A percentile compares a stretch with the other conserved stretches of the same genome.
phyloP scores from a whole-genome alignment of 2,113 vertebrate species.

The Zeus faber region DNA sequence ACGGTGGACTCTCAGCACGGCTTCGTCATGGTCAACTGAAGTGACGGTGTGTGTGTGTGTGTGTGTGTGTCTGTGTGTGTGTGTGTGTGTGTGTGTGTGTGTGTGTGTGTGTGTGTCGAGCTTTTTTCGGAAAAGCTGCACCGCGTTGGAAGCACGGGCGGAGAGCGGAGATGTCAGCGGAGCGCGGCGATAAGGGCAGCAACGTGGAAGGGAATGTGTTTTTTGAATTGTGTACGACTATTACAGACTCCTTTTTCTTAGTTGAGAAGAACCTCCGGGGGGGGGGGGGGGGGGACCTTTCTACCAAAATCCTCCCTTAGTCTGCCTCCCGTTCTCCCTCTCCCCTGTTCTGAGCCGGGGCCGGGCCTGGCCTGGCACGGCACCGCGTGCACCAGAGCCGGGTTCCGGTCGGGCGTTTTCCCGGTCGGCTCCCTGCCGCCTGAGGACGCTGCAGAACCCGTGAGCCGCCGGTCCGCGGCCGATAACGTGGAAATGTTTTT shows the following conservation, averaged over 20 bases:
- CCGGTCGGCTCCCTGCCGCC: conserved; percentile 31
- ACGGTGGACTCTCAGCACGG: conserved; percentile 95
- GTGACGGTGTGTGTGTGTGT: conserved; percentile 12
- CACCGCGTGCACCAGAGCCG: conserved; percentile 39
- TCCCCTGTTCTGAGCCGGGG: conserved; percentile 43
- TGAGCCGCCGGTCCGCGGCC: too few species aligned
- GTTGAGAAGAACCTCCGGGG: conserved; percentile 56
- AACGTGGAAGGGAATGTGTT: conserved; percentile 47
- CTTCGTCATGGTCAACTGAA: conserved; percentile 92
- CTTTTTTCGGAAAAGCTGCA: conserved; percentile 8
- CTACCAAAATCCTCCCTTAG: conserved; percentile 63
- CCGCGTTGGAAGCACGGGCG: conserved; percentile 33
- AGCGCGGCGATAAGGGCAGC: conserved; percentile 49
- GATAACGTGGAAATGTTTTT: too few species aligned
- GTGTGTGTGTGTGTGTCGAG: conserved; percentile 59
- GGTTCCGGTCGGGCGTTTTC: conserved; percentile 12
- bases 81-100: conserved; percentile 33
- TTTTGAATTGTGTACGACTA: conserved; percentile 45
- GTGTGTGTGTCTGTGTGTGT: conserved; percentile 22
- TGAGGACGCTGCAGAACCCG: conserved; percentile 68
- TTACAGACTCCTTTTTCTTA: conserved; percentile 56
- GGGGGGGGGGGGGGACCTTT: conserved; percentile 33
- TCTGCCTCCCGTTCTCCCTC: conserved; percentile 63
- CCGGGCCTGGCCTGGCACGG: conserved; percentile 30
- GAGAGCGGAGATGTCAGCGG: conserved; percentile 48